These are phyloP conservation scores for Eugnorisma glareosa DNA, from an alignment of 2,888 invertebrate species.

Conservation along the genomic window DNA sequence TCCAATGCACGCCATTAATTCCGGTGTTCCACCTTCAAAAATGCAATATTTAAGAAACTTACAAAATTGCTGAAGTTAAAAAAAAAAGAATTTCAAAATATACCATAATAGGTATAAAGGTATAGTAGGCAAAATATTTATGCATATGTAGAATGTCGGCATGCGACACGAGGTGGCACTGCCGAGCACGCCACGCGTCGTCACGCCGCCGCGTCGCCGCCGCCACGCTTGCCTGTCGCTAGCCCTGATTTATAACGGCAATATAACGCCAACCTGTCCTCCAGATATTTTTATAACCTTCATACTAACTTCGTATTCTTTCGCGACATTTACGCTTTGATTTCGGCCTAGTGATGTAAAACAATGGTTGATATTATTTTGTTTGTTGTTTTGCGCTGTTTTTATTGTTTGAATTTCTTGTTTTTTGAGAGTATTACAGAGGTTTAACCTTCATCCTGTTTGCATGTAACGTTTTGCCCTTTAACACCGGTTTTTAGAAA, in stretches of 20 bases:
- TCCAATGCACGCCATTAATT: neutral
- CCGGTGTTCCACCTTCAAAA: neutral
- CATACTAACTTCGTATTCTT: conserved; percentile 78
- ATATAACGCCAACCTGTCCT: conserved; percentile 88
- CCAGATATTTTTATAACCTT: conserved; percentile 88
- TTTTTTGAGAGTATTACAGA: neutral
- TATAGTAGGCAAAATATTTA: conserved; percentile 73
- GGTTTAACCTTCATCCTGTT: neutral
- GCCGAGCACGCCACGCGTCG: conserved; percentile 74
- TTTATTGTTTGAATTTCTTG: conserved; percentile 3
- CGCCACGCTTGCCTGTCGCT: conserved; percentile 79
- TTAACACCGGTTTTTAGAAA: neutral
- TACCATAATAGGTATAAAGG: conserved; percentile 10
- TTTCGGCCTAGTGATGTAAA: conserved; percentile 65
- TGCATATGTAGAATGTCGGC: conserved; percentile 80
- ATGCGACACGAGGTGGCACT: conserved; percentile 75
- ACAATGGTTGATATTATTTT: conserved; percentile 58
- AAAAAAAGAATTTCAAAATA: conserved; percentile 7
- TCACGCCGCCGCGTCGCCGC: conserved; percentile 71
- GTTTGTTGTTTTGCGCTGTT: conserved; percentile 18
- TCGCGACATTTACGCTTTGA: conserved; percentile 78
- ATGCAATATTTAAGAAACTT: neutral
- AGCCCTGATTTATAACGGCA: conserved; percentile 88
- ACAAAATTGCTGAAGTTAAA: neutral
- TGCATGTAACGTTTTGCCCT: neutral